These are phyloP conservation scores for Protobothrops flavoviridis DNA, from an alignment of 2,113 vertebrate genomes.

Conservation along the genomic window DNA sequence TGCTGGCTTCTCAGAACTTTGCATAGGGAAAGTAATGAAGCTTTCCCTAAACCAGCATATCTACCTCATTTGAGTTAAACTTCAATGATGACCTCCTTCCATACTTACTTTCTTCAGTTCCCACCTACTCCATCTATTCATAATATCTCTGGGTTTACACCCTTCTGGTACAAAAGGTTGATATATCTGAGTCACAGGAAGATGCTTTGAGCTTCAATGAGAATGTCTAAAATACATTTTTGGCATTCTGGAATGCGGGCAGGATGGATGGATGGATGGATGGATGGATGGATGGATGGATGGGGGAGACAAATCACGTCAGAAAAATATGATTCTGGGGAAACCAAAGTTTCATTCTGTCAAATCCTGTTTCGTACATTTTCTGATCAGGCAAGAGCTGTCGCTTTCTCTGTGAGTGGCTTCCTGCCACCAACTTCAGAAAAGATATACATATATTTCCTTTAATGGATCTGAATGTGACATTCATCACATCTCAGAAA, in stretches of 20 bases:
- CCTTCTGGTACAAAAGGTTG: conserved; percentile 57
- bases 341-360: conserved; percentile 68
- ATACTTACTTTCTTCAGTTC: conserved; percentile 35
- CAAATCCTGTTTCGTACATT: conserved; percentile 63
- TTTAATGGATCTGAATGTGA: conserved; percentile 60
- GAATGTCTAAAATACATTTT: conserved; percentile 65
- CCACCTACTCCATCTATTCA: neutral
- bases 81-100: neutral
- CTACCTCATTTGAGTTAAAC: neutral
- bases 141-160: conserved; percentile 64
- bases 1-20: neutral
- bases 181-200: conserved; percentile 63
- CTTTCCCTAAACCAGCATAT: neutral
- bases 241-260: conserved; percentile 61
- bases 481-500: conserved; percentile 48
- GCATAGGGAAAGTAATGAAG: neutral
- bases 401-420: conserved; percentile 50
- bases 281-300: conserved; percentile 21
- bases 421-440: conserved; percentile 42
- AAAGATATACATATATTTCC: conserved; percentile 59
- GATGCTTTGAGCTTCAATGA: conserved; percentile 22
- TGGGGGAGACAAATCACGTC: conserved; percentile 57
- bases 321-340: conserved; percentile 67
- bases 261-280: conserved; percentile 5
- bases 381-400: conserved; percentile 62